These are phyloP conservation scores for Melieria crassipennis DNA, from an alignment of 2,888 invertebrate species.

Conservation along the genomic window DNA sequence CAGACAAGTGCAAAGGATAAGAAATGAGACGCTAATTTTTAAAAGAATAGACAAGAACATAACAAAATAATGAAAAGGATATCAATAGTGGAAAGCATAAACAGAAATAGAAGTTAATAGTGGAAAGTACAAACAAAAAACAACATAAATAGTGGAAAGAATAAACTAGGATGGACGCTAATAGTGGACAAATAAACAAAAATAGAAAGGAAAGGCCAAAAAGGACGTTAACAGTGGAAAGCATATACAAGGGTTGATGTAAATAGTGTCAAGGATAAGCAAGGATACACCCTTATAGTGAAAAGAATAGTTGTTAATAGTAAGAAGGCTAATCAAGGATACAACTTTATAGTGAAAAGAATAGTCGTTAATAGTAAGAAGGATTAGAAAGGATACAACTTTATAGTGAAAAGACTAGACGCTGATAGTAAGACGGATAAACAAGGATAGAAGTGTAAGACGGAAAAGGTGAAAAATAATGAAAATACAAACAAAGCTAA, in stretches of 20 bases:
- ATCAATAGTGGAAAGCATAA: neutral
- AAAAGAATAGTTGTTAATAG: neutral
- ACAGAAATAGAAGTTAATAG: neutral
- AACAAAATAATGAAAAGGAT: too few species aligned
- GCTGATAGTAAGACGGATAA: too few species aligned
- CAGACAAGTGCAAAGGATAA: too few species aligned
- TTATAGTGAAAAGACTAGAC: too few species aligned
- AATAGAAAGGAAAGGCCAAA: neutral
- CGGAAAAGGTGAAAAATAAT: too few species aligned
- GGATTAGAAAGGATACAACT: too few species aligned
- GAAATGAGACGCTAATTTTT: too few species aligned
- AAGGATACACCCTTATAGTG: neutral
- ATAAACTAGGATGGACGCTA: neutral
- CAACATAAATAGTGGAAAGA: neutral
- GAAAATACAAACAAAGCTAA: too few species aligned
- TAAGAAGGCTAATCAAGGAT: too few species aligned
- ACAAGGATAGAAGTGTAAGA: too few species aligned
- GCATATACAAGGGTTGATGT: neutral
- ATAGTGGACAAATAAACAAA: neutral
- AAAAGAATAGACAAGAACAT: neutral
- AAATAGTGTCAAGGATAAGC: neutral
- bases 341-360: too few species aligned
- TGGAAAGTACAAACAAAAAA: neutral
- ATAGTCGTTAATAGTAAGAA: too few species aligned
- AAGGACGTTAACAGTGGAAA: neutral